Evolutionary conservation across 2,113 vertebrate species (phyloP).

Genomic region (Cyanoliseus patagonus): DNA sequence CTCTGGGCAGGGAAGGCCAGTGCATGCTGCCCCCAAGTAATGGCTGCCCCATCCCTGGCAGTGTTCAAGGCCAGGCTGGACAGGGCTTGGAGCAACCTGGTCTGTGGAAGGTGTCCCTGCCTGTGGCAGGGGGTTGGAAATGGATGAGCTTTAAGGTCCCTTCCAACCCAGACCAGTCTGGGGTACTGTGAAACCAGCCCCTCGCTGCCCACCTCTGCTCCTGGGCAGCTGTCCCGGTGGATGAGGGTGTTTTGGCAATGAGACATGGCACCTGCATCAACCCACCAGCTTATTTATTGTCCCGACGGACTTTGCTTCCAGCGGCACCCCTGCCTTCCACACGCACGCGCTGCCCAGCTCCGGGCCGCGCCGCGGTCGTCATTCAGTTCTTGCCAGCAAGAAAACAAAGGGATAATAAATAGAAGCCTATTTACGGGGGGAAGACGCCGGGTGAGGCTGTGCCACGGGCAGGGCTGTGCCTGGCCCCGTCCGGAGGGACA

Average conservation of each 20-base stretch:
- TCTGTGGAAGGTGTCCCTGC: background rate
- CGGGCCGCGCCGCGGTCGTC: background rate
- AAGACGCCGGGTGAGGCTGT: background rate
- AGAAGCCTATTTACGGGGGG: background rate
- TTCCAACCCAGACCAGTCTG: background rate
- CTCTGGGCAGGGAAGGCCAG: no score
- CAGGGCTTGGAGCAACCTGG: background rate
- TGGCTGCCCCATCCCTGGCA: background rate
- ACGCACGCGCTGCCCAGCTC: background rate
- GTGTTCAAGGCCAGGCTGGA: background rate
- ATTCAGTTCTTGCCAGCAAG: slow-evolving; percentile 74
- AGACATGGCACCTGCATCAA: background rate
- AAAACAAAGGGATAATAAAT: slow-evolving; percentile 71
- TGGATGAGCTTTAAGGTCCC: background rate
- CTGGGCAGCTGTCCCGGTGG: background rate
- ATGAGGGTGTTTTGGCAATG: background rate
- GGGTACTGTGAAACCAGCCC: background rate
- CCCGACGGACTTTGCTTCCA: slow-evolving; percentile 8
- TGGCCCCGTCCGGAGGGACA: background rate
- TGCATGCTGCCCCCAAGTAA: no score
- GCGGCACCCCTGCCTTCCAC: background rate
- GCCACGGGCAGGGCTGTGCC: background rate
- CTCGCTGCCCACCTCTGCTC: background rate
- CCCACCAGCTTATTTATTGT: slow-evolving; percentile 44
- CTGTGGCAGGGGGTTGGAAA: background rate